Base-by-base conservation (phyloP, 2,113 vertebrate species). In the Gymnarchus niloticus region DNA sequence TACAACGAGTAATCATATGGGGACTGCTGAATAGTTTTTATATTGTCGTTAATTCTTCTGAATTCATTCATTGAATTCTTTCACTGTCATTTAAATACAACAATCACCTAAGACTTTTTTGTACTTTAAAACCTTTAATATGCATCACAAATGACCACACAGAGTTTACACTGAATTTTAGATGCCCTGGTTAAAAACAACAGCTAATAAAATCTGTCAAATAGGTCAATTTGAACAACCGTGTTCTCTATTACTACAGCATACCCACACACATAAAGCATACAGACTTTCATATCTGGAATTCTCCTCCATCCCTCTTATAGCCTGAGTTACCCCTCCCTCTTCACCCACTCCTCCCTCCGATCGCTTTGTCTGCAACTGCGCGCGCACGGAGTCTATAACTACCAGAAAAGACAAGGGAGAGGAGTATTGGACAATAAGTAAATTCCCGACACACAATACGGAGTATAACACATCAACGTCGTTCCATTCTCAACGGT, bases 311-410 rank as follows among this genome's bases (percentile, higher is more conserved):
- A 44, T 73, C 59, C 51, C 65, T 83, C 28, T 48, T 83, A 56
- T 61, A 73, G 49, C 48, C 57, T 73, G 80, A 54, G 41, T 49
- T 44, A 65, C 82, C 84, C 81, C 82, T 59, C 65, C 84, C 86
- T 84, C 90, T 19, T 33, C 92, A 91, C 90, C 85, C 84, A 89
- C 85, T 87, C 85, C 87, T 87, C 92, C 89, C 91, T 90, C 89
- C 91, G 90, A 91, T 91, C 90, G 86, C 89, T 90, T 90, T 87
- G 91, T 88, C 91, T 91, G 89, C 90, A 91, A 90, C 87, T 54
- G 91, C 89, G 90, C 90, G 90, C 91, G 88, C 89, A 87, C 51
- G n/a, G 61, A 86, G 90, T 87, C 89, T 89, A 89, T 56, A 78
- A 89, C 84, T 87, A 89, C 52, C 54, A 84, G 89, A 89, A 90